Evolutionary conservation across 1,140 invertebrate species (phyloP), one percentile per base, ranked within the genome.

Genomic region (Hylyphantes graminicola): DNA sequence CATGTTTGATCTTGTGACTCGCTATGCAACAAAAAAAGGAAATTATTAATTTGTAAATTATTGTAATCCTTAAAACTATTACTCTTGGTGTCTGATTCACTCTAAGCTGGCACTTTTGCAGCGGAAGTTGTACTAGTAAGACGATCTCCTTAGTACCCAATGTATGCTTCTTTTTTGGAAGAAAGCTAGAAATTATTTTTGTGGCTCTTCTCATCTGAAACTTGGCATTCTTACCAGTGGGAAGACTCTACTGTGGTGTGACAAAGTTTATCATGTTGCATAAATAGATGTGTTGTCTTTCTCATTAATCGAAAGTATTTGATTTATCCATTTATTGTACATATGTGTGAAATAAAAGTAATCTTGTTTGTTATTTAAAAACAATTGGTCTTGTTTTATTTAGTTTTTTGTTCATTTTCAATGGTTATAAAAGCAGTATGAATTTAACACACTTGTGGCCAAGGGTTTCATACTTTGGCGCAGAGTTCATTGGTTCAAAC

Each of bases 261-360:
- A 64, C 70, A 74, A 83, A 74, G 80, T 83, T 83, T 83, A 83
- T 75, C 80, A 83, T 83, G 67, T 81, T 81, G 79, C 79, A 81
- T 72, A 81, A 65, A 78, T 81, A 83, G 80, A 83, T 83, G 80
- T 83, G 80, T 83, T 83, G 80, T 83, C 80, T 83, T 83, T 83
- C 79, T 72, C 75, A 83, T 74, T 72, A 74, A 83, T 59, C 55
- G 70, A 83, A 83, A 15, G 65, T 83, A 83, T 59, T 80, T 83
- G 70, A 75, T 83, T 83, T 75, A 83, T 74, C 67, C 74, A 55
- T 19, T 76, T 70, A 70, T 70, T 59, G 64, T 85, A 67, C 72
- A 85, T 64, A 85, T 85, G 77, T 85, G 82, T 85, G 82, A 85
- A 85, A 85, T 85, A 85, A 85, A 85, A 77, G 73, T 85, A 73